Evolutionary conservation across 2,797 vertebrate species (phyloP), one percentile per base, ranked within the genome.

Genomic region (Chelonia mydas): DNA sequence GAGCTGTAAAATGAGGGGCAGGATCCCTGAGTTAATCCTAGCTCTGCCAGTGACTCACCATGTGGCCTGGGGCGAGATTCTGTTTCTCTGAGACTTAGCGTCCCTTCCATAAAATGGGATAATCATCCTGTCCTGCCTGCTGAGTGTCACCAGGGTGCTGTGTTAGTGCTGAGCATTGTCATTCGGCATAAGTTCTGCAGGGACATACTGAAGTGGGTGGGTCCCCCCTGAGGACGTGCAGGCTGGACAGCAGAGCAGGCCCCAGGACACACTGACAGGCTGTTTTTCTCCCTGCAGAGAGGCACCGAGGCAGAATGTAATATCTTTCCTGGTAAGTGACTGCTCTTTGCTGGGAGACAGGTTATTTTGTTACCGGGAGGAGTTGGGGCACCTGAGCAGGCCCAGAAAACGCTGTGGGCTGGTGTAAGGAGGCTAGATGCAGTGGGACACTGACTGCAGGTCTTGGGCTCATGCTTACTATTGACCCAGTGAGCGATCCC

Each of bases 301-400:
- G 91, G 81, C 92, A 84, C 85, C 84, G 77, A 94, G 92, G 77
- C 86, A 93, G 51, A 55, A 45, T 92, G 81, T 49, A 81, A 94
- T 96, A 93, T 82, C 90, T 49, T 68, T 85, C n/a, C 27, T 91
- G 94, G 97, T 98, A 83, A 97, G 97, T 97, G 90, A 31, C 50
- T 37, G 37, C 21, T 89, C 23, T 82, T 86, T 81, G 45, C 82
- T 80, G 47, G 41, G 41, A 85, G 90, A 41, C 87, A 47, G 16
- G 19, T 72, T 90, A 86, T 31, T 90, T 87, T 93, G 74, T 94
- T 53, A 27, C 33, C 19, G 91, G 84, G 51, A 27, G 28, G 81
- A 68, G 49, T n/a, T 33, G 59, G 65, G 89, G 81, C 68, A 72
- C 25, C 68, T 41, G 65, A 61, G 59, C 61, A 37, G n/a, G 33